Base-by-base conservation (phyloP, 2,113 vertebrate species). In the Pachypanchax playfairii region DNA sequence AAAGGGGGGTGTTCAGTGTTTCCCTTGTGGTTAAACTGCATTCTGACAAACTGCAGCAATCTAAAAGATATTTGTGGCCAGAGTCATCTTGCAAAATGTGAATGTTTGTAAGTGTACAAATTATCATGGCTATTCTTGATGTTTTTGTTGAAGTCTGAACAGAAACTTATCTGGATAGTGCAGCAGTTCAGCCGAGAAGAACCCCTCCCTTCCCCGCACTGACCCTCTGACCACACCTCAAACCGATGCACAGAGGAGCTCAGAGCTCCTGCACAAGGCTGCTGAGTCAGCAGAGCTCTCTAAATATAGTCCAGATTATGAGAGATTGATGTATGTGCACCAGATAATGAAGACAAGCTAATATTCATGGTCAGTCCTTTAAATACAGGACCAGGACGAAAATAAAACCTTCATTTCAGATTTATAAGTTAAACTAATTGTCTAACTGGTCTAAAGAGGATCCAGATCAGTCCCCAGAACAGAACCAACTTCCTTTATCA, bases 271-370 rank as follows among this genome's bases (percentile, higher is more conserved):
- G 41, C 54, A 17, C 4, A 7, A 54, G 43, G 54, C 64, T 57
- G 78, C 81, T 31, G 61, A 5, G 14, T 86, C 84, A 83, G 78
- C 73, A 62, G 22, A 55, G 51, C 56, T 36, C 28, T 49, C 60
- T 79, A 68, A 72, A 56, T 66, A 72, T 75, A 80, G 67, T 3
- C 2, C 55, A 54, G 84, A 85, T 85, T 79, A 84, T 41, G n/a
- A 56, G 24, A 38, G 20, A 42, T 25, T 56, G 44, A n/a, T 21
- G 38, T 72, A 65, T 36, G 28, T 15, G 18, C 35, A 48, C 35
- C 31, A 55, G 70, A 80, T 75, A 71, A 78, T 29, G 10, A 15
- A 1, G 41, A 68, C 42, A 11, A 41, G 69, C 74, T 73, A 42
- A 74, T 22, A 0, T n/a, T 35, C 28, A 47, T 4, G 1, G 10